These are phyloP conservation scores for Lepisosteus osseus DNA, from an alignment of 2,113 vertebrate species.

Conservation along the genomic window DNA sequence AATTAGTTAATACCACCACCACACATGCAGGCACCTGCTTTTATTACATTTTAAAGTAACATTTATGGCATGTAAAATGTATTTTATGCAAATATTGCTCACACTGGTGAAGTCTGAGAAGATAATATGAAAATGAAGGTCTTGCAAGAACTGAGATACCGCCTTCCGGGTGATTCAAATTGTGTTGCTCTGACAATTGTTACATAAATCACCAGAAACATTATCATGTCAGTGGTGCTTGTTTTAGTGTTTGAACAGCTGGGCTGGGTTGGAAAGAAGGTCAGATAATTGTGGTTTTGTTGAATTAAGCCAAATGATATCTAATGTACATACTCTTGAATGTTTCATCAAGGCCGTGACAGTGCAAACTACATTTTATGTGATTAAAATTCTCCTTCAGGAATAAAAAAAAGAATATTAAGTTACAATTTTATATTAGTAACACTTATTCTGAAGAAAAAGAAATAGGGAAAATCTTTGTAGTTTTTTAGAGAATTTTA, in stretches of 20 bases:
- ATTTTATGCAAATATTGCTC: too few relatives aligned
- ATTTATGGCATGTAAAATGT: too few relatives aligned
- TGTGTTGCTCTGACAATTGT: slow-evolving; percentile 13
- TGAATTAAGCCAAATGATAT: background rate
- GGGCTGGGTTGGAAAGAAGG: background rate
- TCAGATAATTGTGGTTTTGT: slow-evolving; percentile 1
- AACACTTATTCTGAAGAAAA: too few relatives aligned
- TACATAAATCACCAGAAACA: slow-evolving; percentile 18
- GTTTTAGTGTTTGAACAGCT: slow-evolving; percentile 5
- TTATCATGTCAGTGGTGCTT: background rate
- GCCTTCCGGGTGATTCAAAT: slow-evolving; percentile 6
- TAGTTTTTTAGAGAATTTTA: too few relatives aligned
- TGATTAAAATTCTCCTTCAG: too few relatives aligned
- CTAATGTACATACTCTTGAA: background rate
- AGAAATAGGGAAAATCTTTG: too few relatives aligned
- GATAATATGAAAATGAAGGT: slow-evolving; percentile 9
- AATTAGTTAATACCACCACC: too few relatives aligned
- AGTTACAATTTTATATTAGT: too few relatives aligned
- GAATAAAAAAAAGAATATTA: too few relatives aligned
- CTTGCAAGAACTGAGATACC: background rate
- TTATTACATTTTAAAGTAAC: too few relatives aligned
- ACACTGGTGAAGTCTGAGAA: background rate
- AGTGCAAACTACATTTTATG: background rate
- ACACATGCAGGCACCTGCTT: too few relatives aligned
- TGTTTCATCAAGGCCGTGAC: background rate